Evolutionary conservation across 2,113 vertebrate species (phyloP).

Genomic region (Phrynosoma blainvillii): DNA sequence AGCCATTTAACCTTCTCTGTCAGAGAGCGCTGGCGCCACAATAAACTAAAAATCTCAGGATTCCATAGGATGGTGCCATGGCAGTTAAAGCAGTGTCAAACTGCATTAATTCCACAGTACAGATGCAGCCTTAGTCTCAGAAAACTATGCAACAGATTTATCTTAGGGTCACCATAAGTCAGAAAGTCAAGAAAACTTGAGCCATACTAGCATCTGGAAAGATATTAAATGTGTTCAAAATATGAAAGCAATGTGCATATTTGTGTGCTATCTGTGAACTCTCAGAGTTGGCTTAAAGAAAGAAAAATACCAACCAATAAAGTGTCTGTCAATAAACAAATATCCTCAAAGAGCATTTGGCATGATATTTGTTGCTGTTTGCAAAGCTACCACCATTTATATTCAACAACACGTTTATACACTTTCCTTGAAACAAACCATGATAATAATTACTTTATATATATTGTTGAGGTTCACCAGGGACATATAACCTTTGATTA

Average conservation of each 20-base stretch:
- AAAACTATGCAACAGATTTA: no score
- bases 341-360: background rate
- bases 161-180: no score
- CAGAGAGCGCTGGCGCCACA: no score
- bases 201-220: background rate
- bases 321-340: background rate
- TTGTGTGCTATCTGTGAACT: background rate
- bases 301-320: background rate
- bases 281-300: background rate
- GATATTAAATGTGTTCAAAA: background rate
- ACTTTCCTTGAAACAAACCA: conserved; percentile 47
- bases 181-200: no score
- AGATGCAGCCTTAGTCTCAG: no score
- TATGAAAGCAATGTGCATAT: conserved; percentile 16
- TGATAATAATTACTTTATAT: conserved; percentile 66
- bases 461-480: conserved; percentile 65
- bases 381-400: conserved; percentile 53
- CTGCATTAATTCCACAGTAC: no score
- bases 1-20: no score
- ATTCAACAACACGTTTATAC: conserved; percentile 56
- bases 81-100: no score
- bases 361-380: conserved; percentile 23
- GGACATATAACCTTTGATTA: conserved; percentile 72
- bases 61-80: no score
- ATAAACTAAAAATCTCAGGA: no score